A percentile compares a stretch with the other conserved stretches of the same genome.
These are phyloP conservation scores for Hypercompe scribonia DNA, from an alignment of 2,888 invertebrate genomes.

Conservation along the genomic window DNA sequence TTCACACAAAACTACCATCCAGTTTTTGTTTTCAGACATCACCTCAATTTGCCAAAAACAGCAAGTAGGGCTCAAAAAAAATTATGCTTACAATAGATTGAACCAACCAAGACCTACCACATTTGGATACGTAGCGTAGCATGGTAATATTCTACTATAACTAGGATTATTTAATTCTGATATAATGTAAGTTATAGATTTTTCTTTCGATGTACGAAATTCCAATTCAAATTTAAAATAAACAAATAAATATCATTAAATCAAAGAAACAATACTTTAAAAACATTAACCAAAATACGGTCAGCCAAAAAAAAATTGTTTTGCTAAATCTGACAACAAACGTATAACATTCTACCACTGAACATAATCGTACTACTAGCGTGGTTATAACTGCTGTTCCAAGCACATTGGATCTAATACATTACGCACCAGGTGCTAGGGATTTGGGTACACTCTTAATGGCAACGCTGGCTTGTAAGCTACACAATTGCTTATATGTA, in stretches of 20 bases:
- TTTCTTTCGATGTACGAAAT: too few relatives aligned
- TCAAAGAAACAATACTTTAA: conserved; percentile 18
- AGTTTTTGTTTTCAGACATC: too few relatives aligned
- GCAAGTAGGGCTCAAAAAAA: too few relatives aligned
- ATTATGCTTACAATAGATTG: too few relatives aligned
- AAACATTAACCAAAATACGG: background rate
- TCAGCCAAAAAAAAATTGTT: background rate
- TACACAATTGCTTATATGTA: background rate
- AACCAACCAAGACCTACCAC: too few relatives aligned
- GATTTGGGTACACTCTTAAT: conserved; percentile 15
- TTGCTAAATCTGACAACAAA: background rate
- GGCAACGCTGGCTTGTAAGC: conserved; percentile 4
- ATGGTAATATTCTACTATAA: too few relatives aligned
- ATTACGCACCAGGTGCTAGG: conserved; percentile 18
- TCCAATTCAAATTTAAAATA: too few relatives aligned
- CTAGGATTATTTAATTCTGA: too few relatives aligned
- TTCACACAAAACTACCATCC: too few relatives aligned
- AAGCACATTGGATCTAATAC: conserved; percentile 6
- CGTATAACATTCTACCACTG: background rate
- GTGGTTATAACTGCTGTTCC: conserved; percentile 7
- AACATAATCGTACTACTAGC: background rate
- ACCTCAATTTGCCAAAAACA: too few relatives aligned
- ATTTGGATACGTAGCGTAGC: too few relatives aligned
- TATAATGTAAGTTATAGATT: too few relatives aligned
- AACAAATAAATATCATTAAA: background rate